phyloP scores from a whole-genome alignment of 2,113 vertebrate species.

The Eurypyga helias region DNA sequence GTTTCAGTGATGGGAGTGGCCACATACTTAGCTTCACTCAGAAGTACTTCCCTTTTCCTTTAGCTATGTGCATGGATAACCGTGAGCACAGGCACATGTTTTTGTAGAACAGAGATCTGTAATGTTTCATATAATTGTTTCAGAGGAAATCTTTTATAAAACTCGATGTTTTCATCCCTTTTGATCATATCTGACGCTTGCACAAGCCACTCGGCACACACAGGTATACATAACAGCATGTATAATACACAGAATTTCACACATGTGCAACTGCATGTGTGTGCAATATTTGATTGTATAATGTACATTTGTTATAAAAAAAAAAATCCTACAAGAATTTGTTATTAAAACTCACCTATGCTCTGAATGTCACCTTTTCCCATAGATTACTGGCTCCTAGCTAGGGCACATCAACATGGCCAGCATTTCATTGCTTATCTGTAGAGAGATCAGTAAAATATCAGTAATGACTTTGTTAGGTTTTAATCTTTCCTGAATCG shows the following conservation, averaged over 20 bases:
- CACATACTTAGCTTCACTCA: not conserved
- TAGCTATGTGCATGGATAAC: not conserved
- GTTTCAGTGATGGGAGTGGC: not conserved
- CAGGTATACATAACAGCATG: rapidly evolving
- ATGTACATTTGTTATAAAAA: not conserved
- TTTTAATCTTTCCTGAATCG: not conserved
- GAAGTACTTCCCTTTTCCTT: not conserved
- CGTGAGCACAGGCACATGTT: not conserved
- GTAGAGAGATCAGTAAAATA: not conserved
- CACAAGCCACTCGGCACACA: not conserved
- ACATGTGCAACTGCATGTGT: rapidly evolving
- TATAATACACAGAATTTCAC: not conserved
- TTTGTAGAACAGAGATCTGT: not conserved
- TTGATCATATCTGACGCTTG: not conserved
- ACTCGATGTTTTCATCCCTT: not conserved
- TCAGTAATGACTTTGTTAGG: not conserved
- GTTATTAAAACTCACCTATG: not conserved
- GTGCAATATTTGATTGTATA: not conserved
- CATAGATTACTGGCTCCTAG: not conserved
- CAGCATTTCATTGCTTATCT: not conserved
- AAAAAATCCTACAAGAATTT: not conserved
- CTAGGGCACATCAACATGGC: not conserved
- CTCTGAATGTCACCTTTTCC: not conserved
- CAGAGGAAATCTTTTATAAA: not conserved
- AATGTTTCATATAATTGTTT: not conserved